Base-by-base conservation (phyloP, 1,140 invertebrate species). In the Druon quercuslanigerum region DNA sequence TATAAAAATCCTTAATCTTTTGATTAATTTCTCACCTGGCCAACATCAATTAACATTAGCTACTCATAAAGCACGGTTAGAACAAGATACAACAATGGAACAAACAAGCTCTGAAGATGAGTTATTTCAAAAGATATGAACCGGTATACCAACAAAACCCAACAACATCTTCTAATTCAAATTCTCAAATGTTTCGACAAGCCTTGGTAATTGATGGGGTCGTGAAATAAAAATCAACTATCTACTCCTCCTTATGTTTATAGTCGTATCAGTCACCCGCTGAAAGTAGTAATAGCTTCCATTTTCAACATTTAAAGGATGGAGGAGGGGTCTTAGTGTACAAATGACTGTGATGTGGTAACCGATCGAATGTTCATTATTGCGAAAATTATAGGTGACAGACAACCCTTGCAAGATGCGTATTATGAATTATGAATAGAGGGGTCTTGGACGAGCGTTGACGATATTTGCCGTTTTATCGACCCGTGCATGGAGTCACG, bases 341-440 rank as follows among this genome's bases (percentile, higher is more conserved):
- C 19, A 16, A 66, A 66, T 66, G 20, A 40, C 25, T 66, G 20
- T 12, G 2, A 13, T 20, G 56, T 25, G 20, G 20, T 66, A 66
- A 33, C 57, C 57, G 13, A 66, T 60, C 56, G 17, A 12, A 60
- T 33, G 57, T 25, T 66, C 25, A 25, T 66, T 66, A 66, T 66
- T 66, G 40, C 13, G 60, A 66, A 66, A 66, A 66, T 66, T 40
- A 66, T 66, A 66, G 60, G 14, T 46, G 40, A 66, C 60, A 66
- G 46, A 46, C 60, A 66, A 66, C 60, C 25, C 60, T 40, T 12
- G 25, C 14, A 66, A 66, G 33, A 66, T 13, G 33, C 60, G 33
- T 46, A 66, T 66, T 33, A 33, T 66, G 54, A 56, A 56, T 56
- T 19, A 14, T 4, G 33, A 66, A 7, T 3, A 17, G 13, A 60